A percentile compares a stretch with the other conserved stretches of the same genome.
Conservation (phyloP, 1,140 invertebrate genomes). For the Cydia pomonella region DNA sequence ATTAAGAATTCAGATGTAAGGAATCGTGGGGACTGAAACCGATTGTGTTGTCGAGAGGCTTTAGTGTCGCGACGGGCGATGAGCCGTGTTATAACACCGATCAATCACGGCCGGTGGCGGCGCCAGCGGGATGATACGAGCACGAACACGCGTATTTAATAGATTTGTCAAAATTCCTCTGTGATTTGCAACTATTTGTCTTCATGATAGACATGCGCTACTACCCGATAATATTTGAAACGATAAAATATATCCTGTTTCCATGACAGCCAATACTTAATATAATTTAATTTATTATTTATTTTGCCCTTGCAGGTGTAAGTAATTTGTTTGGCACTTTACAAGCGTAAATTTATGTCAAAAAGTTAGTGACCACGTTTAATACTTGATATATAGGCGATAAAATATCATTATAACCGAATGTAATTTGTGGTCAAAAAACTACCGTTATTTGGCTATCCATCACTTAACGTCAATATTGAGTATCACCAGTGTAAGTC, state of each 20-base stretch:
- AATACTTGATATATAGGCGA: slow-evolving; percentile 1
- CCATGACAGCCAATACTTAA: not conserved
- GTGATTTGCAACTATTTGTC: slow-evolving; percentile 40
- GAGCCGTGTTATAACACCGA: slow-evolving; percentile 50
- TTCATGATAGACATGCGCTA: not conserved
- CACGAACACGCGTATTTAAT: slow-evolving; percentile 49
- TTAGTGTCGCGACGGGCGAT: slow-evolving; percentile 33
- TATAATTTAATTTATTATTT: not conserved
- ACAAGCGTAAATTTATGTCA: not conserved
- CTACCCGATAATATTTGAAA: not conserved
- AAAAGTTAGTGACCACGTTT: not conserved
- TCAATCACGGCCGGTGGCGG: slow-evolving; percentile 51
- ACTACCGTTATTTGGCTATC: slow-evolving; percentile 55
- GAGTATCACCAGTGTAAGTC: slow-evolving; percentile 53
- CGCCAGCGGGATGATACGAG: slow-evolving; percentile 34
- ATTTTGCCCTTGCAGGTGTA: no score
- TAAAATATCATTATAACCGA: not conserved
- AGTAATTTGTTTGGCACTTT: no score
- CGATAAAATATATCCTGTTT: not conserved
- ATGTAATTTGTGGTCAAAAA: slow-evolving; percentile 42
- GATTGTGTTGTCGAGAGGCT: slow-evolving; percentile 39
- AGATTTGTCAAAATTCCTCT: slow-evolving; percentile 55
- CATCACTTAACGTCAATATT: slow-evolving; percentile 65
- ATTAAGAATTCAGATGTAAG: slow-evolving; percentile 76
- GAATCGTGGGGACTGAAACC: slow-evolving; percentile 66